Evolutionary conservation across 2,113 vertebrate genomes (phyloP), one percentile per base, ranked within the genome.

Genomic region (Charina bottae): DNA sequence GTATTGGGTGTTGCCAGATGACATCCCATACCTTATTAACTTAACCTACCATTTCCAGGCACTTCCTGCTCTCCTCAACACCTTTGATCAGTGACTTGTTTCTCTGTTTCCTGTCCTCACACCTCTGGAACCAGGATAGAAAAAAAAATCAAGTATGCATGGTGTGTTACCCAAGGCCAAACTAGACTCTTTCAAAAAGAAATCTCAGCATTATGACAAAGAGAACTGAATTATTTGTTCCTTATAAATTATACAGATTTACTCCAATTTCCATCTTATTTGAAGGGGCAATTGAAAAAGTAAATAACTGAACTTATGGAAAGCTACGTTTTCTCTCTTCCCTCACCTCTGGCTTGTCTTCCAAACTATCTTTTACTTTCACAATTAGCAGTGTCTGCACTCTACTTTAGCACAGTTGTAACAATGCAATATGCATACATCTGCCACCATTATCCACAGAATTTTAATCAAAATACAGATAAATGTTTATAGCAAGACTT

Each of bases 31-130:
- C 0, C 87, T 92, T 89, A 86, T 85, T 37, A 89, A 94, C 95
- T 93, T 93, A 89, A 94, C 97, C 91, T 93, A 97, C 97, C 97
- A 97, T 97, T 95, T 90, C 90, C 90, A 92, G 91, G 90, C 5
- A 92, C 55, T 55, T 60, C 55, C 58, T 19, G 60, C 84, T 24
- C 7, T 84, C 93, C 78, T 86, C 56, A 85, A 89, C 92, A 91
- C 89, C 88, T 89, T 91, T 68, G 84, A 60, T 58, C 95, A 94
- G 91, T 28, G 88, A 94, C 7, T 21, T 87, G n/a, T 26, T 92
- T 12, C 92, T 92, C 88, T 0, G 84, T 68, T 92, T 92, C 42
- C 42, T 60, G 91, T 92, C 90, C 64, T 92, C 92, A 91, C 89
- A n/a, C 21, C 94, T 49, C 88, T 93, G 93, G 92, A 95, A 94